Base-by-base conservation (phyloP, 2,113 vertebrate genomes). In the Nothobranchius kuhntae region DNA sequence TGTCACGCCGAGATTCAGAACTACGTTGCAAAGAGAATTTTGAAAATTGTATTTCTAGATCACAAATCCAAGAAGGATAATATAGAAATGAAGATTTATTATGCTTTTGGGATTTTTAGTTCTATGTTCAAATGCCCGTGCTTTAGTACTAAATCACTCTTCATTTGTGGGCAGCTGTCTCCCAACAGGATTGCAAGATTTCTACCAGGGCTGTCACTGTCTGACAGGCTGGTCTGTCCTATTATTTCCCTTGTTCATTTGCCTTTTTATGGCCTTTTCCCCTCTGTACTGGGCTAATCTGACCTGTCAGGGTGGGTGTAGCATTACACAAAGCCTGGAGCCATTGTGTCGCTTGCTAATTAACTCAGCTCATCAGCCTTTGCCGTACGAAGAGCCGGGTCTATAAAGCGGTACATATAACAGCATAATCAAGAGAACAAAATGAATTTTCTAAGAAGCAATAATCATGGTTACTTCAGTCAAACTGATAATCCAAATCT, bases 281-380 rank as follows among this genome's bases (percentile, higher is more conserved):
- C 73, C 82, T 77, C 77, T 71, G 52, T 73, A 30, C 61, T 68
- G 30, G 69, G 67, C 61, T 86, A 80, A 86, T 87, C 79, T 82
- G 82, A 63, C 72, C 72, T 89, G 84, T 89, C 82, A 85, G 69
- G 73, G 77, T 78, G 82, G 75, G 71, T 83, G 80, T 86, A 80
- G 84, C 73, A 74, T 84, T 87, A 85, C 79, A 87, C 83, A 78
- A 86, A 86, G 73, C 82, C 83, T 54, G 53, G 65, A 90, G 83
- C 70, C 57, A 61, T 78, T 40, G 66, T 77, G 67, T 53, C 2
- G 9, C 80, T 67, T 55, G 56, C 76, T 89, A 83, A 88, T 90
- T 86, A 86, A 74, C 83, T 84, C 73, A 75, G 74, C 15, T 85
- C 61, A 77, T 87, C 70, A 78, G 46, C 59, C 61, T 47, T 73